phyloP scores from a whole-genome alignment of 2,888 invertebrate genomes.

The Eurois occulta region DNA sequence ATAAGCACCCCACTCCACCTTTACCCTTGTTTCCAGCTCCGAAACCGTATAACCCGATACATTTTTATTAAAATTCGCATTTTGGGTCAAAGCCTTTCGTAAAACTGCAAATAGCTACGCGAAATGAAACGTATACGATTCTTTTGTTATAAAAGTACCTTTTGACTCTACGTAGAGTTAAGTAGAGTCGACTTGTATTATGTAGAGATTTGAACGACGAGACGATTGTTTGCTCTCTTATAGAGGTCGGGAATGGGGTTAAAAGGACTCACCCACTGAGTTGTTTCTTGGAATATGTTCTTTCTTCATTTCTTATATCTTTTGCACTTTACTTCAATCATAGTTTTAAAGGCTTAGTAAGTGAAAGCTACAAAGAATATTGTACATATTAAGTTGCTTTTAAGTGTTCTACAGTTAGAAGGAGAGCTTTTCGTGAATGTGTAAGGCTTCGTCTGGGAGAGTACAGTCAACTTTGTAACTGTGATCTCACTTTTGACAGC shows the following conservation, averaged over 20 bases:
- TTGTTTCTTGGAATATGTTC: slow-evolving; percentile 10
- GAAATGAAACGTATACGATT: slow-evolving; percentile 57
- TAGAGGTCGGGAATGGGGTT: slow-evolving; percentile 32
- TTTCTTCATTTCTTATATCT: slow-evolving; percentile 10
- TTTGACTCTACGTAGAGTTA: slow-evolving; percentile 31
- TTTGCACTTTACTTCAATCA: slow-evolving; percentile 1
- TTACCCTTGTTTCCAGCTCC: slow-evolving; percentile 59
- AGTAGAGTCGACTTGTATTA: slow-evolving; percentile 34
- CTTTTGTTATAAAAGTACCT: slow-evolving; percentile 59
- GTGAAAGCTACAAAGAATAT: neutral
- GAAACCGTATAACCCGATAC: slow-evolving; percentile 70
- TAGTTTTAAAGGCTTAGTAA: neutral
- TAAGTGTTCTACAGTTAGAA: neutral
- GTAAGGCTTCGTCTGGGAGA: neutral
- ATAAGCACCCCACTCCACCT: slow-evolving; percentile 47
- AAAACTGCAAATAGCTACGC: slow-evolving; percentile 57
- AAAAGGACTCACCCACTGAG: slow-evolving; percentile 7
- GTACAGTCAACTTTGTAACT: neutral
- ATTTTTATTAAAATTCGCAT: slow-evolving; percentile 72
- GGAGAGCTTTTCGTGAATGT: neutral
- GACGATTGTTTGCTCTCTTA: slow-evolving; percentile 26
- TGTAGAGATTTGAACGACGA: slow-evolving; percentile 18
- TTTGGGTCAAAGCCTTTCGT: slow-evolving; percentile 68
- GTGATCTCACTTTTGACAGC: neutral
- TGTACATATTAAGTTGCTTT: neutral